These are phyloP conservation scores for Electrona antarctica DNA, from an alignment of 2,113 vertebrate genomes.

Conservation along the genomic window DNA sequence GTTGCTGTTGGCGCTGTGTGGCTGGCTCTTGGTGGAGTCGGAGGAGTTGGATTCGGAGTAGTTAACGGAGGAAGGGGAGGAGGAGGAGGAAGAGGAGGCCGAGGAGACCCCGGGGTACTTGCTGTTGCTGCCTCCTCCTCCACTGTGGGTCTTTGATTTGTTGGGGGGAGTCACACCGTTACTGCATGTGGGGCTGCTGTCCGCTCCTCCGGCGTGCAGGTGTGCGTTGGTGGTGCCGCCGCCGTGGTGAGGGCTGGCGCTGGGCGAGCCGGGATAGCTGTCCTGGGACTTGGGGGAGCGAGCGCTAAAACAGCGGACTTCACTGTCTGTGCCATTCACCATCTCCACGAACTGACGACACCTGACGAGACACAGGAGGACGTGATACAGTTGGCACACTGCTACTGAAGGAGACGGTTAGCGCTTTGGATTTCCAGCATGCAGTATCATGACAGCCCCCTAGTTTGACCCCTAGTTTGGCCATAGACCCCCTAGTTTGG, in stretches of 20 bases:
- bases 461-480: too few relatives aligned
- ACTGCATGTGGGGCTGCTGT: slow-evolving; percentile 97
- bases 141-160: slow-evolving; percentile 86
- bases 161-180: slow-evolving; percentile 89
- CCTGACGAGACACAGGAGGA: slow-evolving; percentile 65
- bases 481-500: too few relatives aligned
- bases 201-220: slow-evolving; percentile 87
- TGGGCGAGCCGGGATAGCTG: slow-evolving; percentile 93
- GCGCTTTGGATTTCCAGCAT: too few relatives aligned
- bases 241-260: slow-evolving; percentile 86
- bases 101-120: slow-evolving; percentile 94
- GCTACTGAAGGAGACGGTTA: too few relatives aligned
- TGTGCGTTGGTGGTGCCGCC: slow-evolving; percentile 89
- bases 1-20: slow-evolving; percentile 94
- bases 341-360: slow-evolving; percentile 99
- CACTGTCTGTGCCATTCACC: slow-evolving; percentile 98
- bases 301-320: slow-evolving; percentile 90
- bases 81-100: slow-evolving; percentile 90
- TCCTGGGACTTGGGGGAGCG: slow-evolving; percentile 96
- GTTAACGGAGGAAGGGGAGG: slow-evolving; percentile 96
- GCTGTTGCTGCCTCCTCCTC: slow-evolving; percentile 58
- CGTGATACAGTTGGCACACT: not conserved
- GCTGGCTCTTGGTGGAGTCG: slow-evolving; percentile 97
- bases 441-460: too few relatives aligned
- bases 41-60: slow-evolving; percentile 98